phyloP scores from a whole-genome alignment of 2,113 vertebrate species.

The Litocranius walleri region DNA sequence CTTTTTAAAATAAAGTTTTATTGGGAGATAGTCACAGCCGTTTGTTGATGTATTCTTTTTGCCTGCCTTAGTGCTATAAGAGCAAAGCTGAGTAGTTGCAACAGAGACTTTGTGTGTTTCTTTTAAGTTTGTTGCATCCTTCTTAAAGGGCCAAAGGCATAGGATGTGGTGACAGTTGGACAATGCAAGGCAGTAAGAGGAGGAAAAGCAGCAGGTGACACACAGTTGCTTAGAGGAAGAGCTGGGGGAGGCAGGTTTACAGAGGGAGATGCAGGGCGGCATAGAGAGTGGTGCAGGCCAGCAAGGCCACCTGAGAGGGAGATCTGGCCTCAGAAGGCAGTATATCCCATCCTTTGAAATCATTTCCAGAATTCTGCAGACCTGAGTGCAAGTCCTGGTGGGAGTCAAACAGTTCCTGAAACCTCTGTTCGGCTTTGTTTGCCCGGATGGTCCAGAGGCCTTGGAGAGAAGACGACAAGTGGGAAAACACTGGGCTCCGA shows the following conservation, averaged over 20 bases:
- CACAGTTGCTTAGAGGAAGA: neutral
- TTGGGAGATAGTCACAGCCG: neutral
- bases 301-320: too few species aligned
- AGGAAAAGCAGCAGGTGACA: fast-evolving
- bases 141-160: neutral
- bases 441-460: slow-evolving; percentile 95
- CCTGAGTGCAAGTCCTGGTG: slow-evolving; percentile 96
- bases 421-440: slow-evolving; percentile 88
- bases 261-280: fast-evolving
- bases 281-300: fast-evolving
- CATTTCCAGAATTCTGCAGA: slow-evolving; percentile 68
- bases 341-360: neutral
- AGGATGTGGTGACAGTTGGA: neutral
- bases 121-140: neutral
- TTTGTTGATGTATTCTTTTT: neutral
- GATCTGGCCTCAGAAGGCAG: neutral
- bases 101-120: neutral
- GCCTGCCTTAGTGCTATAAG: neutral
- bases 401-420: slow-evolving; percentile 92
- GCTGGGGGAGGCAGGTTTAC: neutral
- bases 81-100: neutral
- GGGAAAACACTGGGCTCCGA: slow-evolving; percentile 96
- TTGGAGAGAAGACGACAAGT: slow-evolving; percentile 93
- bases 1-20: neutral
- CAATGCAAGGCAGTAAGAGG: neutral